These are phyloP conservation scores for Oncorhynchus keta DNA, from an alignment of 2,113 vertebrate genomes.

Conservation along the genomic window DNA sequence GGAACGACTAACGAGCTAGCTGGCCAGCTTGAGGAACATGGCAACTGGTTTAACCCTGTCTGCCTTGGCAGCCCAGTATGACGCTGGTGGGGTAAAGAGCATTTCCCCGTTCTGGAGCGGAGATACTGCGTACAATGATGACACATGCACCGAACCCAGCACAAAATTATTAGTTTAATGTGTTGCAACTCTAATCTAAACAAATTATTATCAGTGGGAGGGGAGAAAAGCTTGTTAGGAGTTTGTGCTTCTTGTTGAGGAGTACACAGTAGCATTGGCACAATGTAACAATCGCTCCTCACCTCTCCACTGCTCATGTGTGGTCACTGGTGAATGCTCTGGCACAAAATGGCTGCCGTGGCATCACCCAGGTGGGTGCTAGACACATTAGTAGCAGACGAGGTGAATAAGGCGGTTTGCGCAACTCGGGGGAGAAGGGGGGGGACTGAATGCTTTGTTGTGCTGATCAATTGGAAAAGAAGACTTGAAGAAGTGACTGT, in stretches of 20 bases:
- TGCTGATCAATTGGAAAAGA: no score
- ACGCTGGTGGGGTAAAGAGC: background rate
- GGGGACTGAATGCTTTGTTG: no score
- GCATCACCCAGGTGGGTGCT: background rate
- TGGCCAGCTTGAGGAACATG: background rate
- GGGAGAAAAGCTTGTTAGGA: no score
- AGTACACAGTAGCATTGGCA: background rate
- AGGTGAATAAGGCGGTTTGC: background rate
- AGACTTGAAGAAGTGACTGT: background rate
- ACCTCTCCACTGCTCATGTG: background rate
- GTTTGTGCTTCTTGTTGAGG: background rate
- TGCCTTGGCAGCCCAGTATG: background rate
- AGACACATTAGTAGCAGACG: background rate
- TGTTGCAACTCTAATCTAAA: background rate
- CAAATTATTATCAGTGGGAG: background rate
- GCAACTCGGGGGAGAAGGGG: no score
- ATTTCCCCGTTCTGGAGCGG: background rate
- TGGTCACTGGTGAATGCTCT: background rate
- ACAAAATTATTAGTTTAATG: conserved; percentile 6
- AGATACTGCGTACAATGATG: conserved; percentile 9
- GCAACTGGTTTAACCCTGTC: no score
- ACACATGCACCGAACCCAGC: background rate
- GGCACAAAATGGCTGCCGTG: background rate
- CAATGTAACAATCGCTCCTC: background rate
- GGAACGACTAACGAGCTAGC: background rate